Evolutionary conservation across 2,113 vertebrate genomes (phyloP).

Genomic region (Ceratotherium simum): DNA sequence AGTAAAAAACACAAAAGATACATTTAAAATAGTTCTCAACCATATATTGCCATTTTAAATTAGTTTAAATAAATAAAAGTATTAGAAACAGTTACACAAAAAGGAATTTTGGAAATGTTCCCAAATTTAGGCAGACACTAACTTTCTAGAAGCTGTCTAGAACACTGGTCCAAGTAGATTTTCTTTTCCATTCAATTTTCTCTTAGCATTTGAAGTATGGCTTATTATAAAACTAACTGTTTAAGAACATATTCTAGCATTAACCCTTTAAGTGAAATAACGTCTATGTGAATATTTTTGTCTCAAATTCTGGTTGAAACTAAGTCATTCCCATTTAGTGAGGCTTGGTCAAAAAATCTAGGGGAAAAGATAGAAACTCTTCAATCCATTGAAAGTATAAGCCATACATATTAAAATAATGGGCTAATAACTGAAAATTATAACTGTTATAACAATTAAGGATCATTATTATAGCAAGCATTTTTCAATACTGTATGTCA

Average conservation of each 20-base stretch:
- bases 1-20: background rate
- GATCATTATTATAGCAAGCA: background rate
- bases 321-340: background rate
- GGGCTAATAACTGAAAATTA: background rate
- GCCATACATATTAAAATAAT: slow-evolving; percentile 12
- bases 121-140: background rate
- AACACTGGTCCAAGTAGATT: background rate
- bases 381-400: background rate
- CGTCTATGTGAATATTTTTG: slow-evolving; percentile 29
- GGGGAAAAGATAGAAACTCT: background rate
- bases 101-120: background rate
- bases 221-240: slow-evolving; percentile 37
- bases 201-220: slow-evolving; percentile 35
- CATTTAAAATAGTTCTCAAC: background rate
- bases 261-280: background rate
- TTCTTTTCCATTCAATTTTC: slow-evolving; percentile 17
- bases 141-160: background rate
- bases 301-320: background rate
- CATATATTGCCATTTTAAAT: background rate
- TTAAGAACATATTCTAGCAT: background rate
- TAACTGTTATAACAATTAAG: background rate
- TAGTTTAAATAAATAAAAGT: background rate
- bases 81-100: slow-evolving; percentile 4
- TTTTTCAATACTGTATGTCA: slow-evolving; percentile 18
- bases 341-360: background rate